phyloP scores from a whole-genome alignment of 2,888 invertebrate species.

The Megaustenia siamemsis region DNA sequence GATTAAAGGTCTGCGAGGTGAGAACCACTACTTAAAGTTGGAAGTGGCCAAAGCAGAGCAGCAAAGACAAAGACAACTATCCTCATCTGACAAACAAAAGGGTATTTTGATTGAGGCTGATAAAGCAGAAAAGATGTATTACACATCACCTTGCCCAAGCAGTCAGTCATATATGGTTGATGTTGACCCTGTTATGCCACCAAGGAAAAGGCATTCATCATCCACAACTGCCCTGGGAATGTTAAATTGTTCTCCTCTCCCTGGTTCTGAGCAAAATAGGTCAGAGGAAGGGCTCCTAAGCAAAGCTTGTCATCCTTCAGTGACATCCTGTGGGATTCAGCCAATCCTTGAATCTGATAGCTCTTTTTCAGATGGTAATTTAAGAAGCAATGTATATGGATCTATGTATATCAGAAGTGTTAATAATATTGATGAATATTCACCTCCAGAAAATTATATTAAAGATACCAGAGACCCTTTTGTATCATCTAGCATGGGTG shows the following conservation, averaged over 20 bases:
- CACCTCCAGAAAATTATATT: slow-evolving; percentile 11
- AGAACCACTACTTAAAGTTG: slow-evolving; percentile 12
- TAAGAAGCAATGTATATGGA: neutral
- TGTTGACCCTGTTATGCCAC: neutral
- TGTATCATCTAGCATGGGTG: slow-evolving; percentile 5
- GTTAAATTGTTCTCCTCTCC: slow-evolving; percentile 11
- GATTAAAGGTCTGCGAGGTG: neutral
- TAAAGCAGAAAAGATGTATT: neutral
- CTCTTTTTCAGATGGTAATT: neutral
- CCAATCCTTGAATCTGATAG: slow-evolving; percentile 14
- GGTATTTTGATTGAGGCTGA: neutral
- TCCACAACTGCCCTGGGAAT: slow-evolving; percentile 1
- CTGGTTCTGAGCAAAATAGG: slow-evolving; percentile 18
- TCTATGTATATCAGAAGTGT: neutral
- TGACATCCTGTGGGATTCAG: neutral
- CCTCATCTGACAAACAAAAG: slow-evolving; percentile 26
- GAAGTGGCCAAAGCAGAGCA: slow-evolving; percentile 38
- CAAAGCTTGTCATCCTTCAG: neutral
- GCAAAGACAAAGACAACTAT: slow-evolving; percentile 30
- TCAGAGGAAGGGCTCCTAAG: neutral
- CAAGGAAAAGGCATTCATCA: slow-evolving; percentile 26
- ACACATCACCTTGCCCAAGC: neutral
- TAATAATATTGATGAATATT: slow-evolving; percentile 23
- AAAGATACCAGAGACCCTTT: slow-evolving; percentile 25
- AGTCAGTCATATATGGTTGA: neutral